Conservation (phyloP, 1,140 invertebrate genomes). For the Sitobion miscanthi region DNA sequence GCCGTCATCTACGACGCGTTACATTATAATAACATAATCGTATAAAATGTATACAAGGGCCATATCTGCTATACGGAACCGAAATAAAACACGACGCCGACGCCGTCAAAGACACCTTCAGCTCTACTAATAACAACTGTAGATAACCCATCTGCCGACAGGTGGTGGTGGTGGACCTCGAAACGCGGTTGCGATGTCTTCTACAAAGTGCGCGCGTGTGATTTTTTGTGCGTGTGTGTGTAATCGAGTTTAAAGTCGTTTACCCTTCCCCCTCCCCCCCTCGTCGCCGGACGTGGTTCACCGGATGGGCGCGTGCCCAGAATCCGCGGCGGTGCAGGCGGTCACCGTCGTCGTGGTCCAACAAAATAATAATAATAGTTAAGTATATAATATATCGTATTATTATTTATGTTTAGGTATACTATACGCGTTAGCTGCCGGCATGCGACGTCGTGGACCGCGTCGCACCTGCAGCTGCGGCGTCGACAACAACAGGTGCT, state of each 20-base stretch:
- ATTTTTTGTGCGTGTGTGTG: background rate
- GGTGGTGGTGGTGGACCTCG: conserved; percentile 33
- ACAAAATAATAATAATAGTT: background rate
- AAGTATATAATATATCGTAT: background rate
- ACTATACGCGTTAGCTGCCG: background rate
- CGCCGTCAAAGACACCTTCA: conserved; percentile 56
- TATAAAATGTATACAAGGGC: background rate
- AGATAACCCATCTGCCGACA: conserved; percentile 56
- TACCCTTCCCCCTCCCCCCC: too few relatives aligned
- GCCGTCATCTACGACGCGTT: background rate
- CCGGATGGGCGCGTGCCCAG: conserved; percentile 52
- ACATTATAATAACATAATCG: background rate
- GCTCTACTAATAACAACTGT: conserved; percentile 39
- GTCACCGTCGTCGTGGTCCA: background rate
- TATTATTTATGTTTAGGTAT: background rate
- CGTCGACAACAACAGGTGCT: conserved; percentile 20
- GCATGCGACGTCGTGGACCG: background rate
- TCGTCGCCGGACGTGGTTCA: conserved; percentile 41
- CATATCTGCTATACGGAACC: background rate
- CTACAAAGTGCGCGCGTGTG: background rate
- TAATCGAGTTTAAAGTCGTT: conserved; percentile 13
- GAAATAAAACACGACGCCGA: conserved; percentile 23
- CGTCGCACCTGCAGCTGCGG: conserved; percentile 30
- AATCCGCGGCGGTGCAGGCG: conserved; percentile 42
- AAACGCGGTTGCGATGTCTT: background rate